These are phyloP conservation scores for Brachypteracias leptosomus DNA, from an alignment of 2,113 vertebrate genomes.

Conservation along the genomic window DNA sequence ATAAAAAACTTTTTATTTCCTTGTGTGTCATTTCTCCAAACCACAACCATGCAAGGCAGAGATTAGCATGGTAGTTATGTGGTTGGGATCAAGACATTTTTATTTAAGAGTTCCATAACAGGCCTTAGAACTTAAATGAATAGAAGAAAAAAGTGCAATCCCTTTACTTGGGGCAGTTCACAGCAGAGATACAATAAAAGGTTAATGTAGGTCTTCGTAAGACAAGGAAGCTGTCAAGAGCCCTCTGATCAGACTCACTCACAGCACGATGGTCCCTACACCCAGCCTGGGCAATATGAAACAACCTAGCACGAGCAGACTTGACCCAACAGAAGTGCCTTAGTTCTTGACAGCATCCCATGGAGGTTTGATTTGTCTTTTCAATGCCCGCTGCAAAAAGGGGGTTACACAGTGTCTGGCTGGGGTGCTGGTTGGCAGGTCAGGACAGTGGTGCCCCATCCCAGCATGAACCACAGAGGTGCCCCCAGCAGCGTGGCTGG, in stretches of 20 bases:
- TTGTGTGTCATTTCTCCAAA: background rate
- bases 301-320: accelerated
- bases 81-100: background rate
- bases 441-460: accelerated
- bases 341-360: background rate
- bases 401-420: accelerated
- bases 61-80: background rate
- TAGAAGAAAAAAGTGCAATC: background rate
- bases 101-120: background rate
- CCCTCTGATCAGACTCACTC: background rate
- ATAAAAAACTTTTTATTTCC: background rate
- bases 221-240: background rate
- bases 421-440: background rate
- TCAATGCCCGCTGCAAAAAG: background rate
- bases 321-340: background rate
- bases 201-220: background rate
- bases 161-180: background rate
- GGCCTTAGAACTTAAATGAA: background rate
- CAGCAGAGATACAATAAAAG: background rate
- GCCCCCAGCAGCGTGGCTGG: background rate
- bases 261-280: background rate
- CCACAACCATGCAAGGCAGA: background rate
- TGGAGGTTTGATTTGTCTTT: background rate
- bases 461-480: accelerated
- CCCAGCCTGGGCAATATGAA: background rate